phyloP scores from a whole-genome alignment of 2,113 vertebrate species.

The Plotosus lineatus region DNA sequence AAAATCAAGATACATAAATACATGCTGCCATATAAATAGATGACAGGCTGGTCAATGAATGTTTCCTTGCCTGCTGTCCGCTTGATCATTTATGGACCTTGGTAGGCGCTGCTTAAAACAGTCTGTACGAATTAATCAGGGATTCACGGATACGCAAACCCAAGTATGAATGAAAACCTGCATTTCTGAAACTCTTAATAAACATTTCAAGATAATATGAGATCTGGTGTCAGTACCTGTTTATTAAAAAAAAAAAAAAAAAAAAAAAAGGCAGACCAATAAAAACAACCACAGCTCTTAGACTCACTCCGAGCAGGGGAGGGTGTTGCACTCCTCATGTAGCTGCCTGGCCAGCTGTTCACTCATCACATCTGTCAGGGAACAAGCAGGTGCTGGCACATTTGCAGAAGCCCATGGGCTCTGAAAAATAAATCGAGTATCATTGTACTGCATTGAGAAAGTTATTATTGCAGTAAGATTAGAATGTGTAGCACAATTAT shows the following conservation, averaged over 20 bases:
- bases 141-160: background rate
- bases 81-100: background rate
- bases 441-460: background rate
- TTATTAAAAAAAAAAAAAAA: too few relatives aligned
- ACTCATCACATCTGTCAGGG: constrained; percentile 94
- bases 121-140: background rate
- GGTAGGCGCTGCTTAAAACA: background rate
- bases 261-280: background rate
- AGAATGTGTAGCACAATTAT: too few relatives aligned
- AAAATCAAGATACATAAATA: background rate
- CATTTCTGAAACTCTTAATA: background rate
- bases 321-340: constrained; percentile 79
- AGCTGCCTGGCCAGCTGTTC: constrained; percentile 91
- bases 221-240: too few relatives aligned
- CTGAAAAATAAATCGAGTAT: constrained; percentile 62
- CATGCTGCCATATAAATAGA: background rate
- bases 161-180: background rate
- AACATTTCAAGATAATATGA: too few relatives aligned
- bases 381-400: constrained; percentile 74
- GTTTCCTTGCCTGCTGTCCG: background rate
- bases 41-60: background rate
- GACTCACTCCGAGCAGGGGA: constrained; percentile 75
- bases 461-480: background rate
- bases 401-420: constrained; percentile 83
- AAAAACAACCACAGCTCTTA: background rate